Conservation (phyloP, 1,140 invertebrate genomes). For the Maniola jurtina region DNA sequence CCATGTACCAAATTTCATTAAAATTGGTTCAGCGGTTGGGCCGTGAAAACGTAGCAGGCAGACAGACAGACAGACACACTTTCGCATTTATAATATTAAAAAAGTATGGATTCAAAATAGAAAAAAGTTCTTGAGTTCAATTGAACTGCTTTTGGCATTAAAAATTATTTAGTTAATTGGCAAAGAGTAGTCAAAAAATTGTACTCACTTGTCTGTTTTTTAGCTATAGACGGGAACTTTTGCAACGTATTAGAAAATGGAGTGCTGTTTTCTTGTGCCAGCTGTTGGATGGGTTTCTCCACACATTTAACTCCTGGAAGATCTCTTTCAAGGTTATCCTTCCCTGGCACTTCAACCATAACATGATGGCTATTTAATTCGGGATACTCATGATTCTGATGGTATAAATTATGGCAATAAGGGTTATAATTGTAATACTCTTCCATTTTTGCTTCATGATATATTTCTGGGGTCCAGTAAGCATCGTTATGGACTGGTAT, state of each 20-base stretch:
- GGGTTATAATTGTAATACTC: slow-evolving; percentile 64
- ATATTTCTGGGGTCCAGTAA: slow-evolving; percentile 60
- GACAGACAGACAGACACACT: too few species aligned
- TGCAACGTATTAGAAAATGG: slow-evolving; percentile 38
- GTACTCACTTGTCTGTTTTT: slow-evolving; percentile 51
- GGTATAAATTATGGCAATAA: slow-evolving; percentile 62
- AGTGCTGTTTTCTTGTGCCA: slow-evolving; percentile 24
- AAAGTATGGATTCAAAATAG: too few species aligned
- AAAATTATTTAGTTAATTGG: too few species aligned
- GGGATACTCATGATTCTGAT: slow-evolving; percentile 59
- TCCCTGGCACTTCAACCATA: slow-evolving; percentile 31
- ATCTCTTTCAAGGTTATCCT: slow-evolving; percentile 37
- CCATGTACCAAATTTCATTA: too few species aligned
- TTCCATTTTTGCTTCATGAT: slow-evolving; percentile 59
- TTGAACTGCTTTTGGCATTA: too few species aligned
- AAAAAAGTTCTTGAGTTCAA: too few species aligned
- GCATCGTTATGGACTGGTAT: slow-evolving; percentile 51
- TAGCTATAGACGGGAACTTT: slow-evolving; percentile 41
- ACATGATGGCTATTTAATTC: slow-evolving; percentile 36
- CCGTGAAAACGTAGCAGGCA: too few species aligned
- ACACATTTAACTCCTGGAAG: slow-evolving; percentile 21
- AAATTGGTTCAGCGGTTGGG: too few species aligned
- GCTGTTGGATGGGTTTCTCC: slow-evolving; percentile 29
- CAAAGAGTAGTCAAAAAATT: background rate
- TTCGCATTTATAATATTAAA: too few species aligned